These are phyloP conservation scores for Todiramphus chloris DNA, from an alignment of 2,113 vertebrate genomes.

Conservation along the genomic window DNA sequence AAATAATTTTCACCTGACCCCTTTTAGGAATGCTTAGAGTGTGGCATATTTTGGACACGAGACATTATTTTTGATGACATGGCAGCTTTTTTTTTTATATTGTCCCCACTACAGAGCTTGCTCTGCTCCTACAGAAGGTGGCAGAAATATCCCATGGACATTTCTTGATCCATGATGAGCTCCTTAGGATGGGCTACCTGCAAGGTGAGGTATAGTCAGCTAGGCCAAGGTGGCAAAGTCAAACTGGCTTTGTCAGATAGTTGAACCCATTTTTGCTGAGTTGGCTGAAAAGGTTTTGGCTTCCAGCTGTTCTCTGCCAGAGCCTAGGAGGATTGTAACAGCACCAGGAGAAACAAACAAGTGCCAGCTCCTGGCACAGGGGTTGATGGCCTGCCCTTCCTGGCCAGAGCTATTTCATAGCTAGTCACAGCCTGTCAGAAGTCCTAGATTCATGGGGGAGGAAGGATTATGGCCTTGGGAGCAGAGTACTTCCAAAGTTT, in stretches of 20 bases:
- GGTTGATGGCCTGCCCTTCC: not conserved
- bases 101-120: not conserved
- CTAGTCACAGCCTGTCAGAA: slow-evolving; percentile 9
- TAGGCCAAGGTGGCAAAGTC: not conserved
- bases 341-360: not conserved
- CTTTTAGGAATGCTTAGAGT: not conserved
- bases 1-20: slow-evolving; percentile 47
- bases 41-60: not conserved
- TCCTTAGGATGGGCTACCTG: not conserved
- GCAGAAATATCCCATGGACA: not conserved
- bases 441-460: not conserved
- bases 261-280: slow-evolving; percentile 21
- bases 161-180: accelerated
- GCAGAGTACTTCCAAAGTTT: not conserved
- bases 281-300: not conserved
- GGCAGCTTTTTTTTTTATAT: not conserved
- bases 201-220: not conserved
- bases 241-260: not conserved
- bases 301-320: slow-evolving; percentile 42
- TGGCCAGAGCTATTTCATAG: not conserved
- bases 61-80: not conserved
- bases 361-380: slow-evolving; percentile 19
- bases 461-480: not conserved
- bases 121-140: not conserved
- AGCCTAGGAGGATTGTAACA: slow-evolving; percentile 2